Conservation (phyloP, 1,140 invertebrate genomes). For the Pogonus chalceus region DNA sequence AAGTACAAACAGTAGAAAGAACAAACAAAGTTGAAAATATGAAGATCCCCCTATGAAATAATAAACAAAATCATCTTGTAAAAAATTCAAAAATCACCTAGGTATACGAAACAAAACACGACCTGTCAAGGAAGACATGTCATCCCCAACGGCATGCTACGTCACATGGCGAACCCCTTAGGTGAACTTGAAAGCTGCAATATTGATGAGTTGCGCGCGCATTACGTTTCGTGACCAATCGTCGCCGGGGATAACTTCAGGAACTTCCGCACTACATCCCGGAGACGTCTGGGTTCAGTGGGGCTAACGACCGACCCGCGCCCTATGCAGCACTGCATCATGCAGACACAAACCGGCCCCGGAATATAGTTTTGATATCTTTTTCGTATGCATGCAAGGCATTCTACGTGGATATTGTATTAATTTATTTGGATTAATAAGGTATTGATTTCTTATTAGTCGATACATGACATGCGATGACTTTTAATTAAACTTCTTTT, state of each 20-base stretch:
- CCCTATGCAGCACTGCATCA: no score
- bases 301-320: slow-evolving; percentile 2
- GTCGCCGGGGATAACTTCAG: not conserved
- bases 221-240: not conserved
- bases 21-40: no score
- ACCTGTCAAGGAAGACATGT: not conserved
- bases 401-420: no score
- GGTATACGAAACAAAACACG: not conserved
- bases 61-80: not conserved
- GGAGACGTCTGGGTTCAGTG: not conserved
- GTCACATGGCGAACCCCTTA: not conserved
- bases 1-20: no score
- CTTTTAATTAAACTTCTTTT: no score
- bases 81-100: not conserved
- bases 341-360: no score
- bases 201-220: slow-evolving; percentile 16
- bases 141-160: not conserved
- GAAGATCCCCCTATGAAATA: no score
- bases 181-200: slow-evolving; percentile 2
- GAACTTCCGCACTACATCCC: not conserved
- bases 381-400: no score
- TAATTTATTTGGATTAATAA: no score
- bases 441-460: no score
- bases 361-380: no score
- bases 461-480: no score